Base-by-base conservation (phyloP, 2,797 vertebrate genomes). In the Rhodeus uyekii region DNA sequence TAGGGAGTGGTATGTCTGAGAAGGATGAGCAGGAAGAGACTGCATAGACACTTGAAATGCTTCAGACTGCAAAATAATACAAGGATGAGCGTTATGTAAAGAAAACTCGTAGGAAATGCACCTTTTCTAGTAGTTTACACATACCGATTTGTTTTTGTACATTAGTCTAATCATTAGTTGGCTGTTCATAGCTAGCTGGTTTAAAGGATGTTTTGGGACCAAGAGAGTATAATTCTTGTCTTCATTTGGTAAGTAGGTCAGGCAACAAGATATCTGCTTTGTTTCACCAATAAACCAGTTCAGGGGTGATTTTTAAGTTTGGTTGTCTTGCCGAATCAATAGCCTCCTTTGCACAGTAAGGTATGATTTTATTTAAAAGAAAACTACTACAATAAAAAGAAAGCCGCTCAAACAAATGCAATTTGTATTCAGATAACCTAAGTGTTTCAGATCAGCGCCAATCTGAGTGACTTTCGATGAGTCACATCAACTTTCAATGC, bases 1-100 rank as follows among this genome's bases (percentile, higher is more conserved):
- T 87, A 96, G 97, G 93, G 98, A 99, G 94, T 99, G 97, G 98
- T 99, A 99, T 90, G 98, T 99, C 91, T 95, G 90, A 48, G 19
- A 18, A 3, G n/a, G 19, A 13, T 7, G 32, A 63, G 81, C 83
- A 85, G 83, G 48, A 68, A 79, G 18, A 71, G 83, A 88, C 87
- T 88, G 74, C 68, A 1, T 34, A 74, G 36, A 76, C 42, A 76
- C 27, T 16, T 32, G 22, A 76, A 80, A 75, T 74, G 78, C 61
- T 48, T 71, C 65, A 85, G 78, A 81, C 77, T 88, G 68, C 65
- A 84, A 87, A 81, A 74, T 46, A 36, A 76, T 22, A 67, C n/a
- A 53, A 83, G 48, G 67, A 78, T 69, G 32, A 72, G 42, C 78
- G 64, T 29, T 78, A 81, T 80, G 79, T 84, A 63, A 76, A 80